Base-by-base conservation (phyloP, 2,113 vertebrate genomes). In the Vimba vimba region DNA sequence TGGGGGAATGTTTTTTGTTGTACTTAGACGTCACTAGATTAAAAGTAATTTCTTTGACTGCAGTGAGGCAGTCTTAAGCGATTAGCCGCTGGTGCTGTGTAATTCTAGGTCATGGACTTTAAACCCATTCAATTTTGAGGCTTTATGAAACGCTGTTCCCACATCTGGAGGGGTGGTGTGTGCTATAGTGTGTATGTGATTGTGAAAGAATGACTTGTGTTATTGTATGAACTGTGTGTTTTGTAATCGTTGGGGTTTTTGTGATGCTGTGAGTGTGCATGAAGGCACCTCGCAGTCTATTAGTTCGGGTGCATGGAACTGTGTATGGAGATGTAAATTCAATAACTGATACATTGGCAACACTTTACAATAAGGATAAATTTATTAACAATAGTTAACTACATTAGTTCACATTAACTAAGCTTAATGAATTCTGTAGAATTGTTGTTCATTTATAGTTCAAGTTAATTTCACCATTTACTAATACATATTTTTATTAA, bases 41-140 rank as follows among this genome's bases (percentile, higher is more conserved):
- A 21, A 69, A 82, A 82, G 21, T 36, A 0, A 47, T 82, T 82
- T 82, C 23, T 60, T 45, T 52, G 15, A 50, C 75, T 57, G n/a
- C 64, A 27, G n/a, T 57, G 66, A 85, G 82, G 77, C 64, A 43
- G 55, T 62, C 57, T 75, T 74, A 80, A 64, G 45, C 43, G 73
- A 75, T 75, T 75, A 64, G 39, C 69, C 69, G 23, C 55, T 75
- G 83, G 45, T 33, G 45, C 55, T 69, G 68, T 27, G 86, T 64
- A 59, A 85, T 82, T 85, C 78, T 75, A 62, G 83, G 77, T 82
- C 86, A 81, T 17, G 11, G 78, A 64, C 33, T 82, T 75, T 19
- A 39, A 68, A 23, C 33, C 50, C 23, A 45, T 43, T 74, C 39
- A 25, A 15, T 75, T 85, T n/a, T 75, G 13, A 85, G 55, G 33